These are phyloP conservation scores for Danio aesculapii DNA, from an alignment of 2,797 vertebrate species.

Conservation along the genomic window DNA sequence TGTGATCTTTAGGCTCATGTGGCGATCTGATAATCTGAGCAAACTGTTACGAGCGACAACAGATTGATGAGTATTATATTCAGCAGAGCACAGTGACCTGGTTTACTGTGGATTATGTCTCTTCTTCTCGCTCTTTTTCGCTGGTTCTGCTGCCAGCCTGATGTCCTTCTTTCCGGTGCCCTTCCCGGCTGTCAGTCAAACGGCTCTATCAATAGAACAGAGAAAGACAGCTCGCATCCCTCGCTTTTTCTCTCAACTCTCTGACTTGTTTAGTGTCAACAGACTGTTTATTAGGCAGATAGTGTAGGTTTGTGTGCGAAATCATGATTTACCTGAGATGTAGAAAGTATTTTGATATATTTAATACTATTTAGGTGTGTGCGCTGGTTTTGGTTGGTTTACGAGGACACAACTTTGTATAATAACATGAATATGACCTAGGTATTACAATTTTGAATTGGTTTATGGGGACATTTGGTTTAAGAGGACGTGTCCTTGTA, in stretches of 20 bases:
- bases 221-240: background rate
- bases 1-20: slow-evolving; percentile 18
- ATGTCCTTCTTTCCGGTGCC: slow-evolving; percentile 52
- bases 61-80: slow-evolving; percentile 26
- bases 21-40: slow-evolving; percentile 19
- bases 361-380: too few relatives aligned
- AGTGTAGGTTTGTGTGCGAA: slow-evolving; percentile 7
- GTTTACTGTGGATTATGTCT: slow-evolving; percentile 41
- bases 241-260: slow-evolving; percentile 20
- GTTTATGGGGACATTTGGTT: too few relatives aligned
- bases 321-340: too few relatives aligned
- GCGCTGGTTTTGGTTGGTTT: too few relatives aligned
- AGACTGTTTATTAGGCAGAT: slow-evolving; percentile 52
- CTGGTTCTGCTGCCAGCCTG: slow-evolving; percentile 54
- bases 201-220: slow-evolving; percentile 51
- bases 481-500: too few relatives aligned
- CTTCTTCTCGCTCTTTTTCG: slow-evolving; percentile 40
- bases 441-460: too few relatives aligned
- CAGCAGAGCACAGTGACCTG: slow-evolving; percentile 31
- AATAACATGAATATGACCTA: too few relatives aligned
- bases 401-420: too few relatives aligned
- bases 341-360: too few relatives aligned
- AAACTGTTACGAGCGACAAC: background rate
- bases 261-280: slow-evolving; percentile 7
- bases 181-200: slow-evolving; percentile 41